Percentiles rank a stretch among this genome's conserved stretches.
Evolutionary conservation across 2,113 vertebrate genomes (phyloP).

Genomic region (Clarias batrachus): DNA sequence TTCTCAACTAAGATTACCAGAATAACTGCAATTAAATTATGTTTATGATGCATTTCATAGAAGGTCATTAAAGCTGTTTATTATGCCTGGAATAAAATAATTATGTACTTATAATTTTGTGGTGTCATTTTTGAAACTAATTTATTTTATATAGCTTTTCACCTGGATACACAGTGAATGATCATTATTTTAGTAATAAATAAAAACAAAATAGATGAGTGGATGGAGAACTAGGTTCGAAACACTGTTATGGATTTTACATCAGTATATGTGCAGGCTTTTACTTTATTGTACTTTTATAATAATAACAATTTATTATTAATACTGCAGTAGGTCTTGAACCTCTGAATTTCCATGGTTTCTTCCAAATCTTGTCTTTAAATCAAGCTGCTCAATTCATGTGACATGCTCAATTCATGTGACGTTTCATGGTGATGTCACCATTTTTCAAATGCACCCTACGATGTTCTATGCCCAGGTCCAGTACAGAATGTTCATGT

Average conservation of each 20-base stretch:
- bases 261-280: not conserved
- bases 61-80: too few species aligned
- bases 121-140: not conserved
- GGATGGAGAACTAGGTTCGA: not conserved
- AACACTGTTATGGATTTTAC: not conserved
- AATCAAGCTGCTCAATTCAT: not conserved
- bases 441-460: too few species aligned
- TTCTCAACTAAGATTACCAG: too few species aligned
- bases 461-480: too few species aligned
- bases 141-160: not conserved
- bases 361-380: not conserved
- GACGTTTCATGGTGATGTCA: too few species aligned
- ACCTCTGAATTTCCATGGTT: not conserved
- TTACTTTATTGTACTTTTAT: too few species aligned
- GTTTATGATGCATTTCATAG: too few species aligned
- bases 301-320: too few species aligned
- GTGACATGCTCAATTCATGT: not conserved
- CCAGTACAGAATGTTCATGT: too few species aligned
- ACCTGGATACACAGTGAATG: not conserved
- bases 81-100: too few species aligned
- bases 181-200: not conserved
- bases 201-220: not conserved
- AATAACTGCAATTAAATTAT: too few species aligned
- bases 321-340: not conserved
- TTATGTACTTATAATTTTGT: too few species aligned